Evolutionary conservation across 2,888 invertebrate genomes (phyloP).

Genomic region (Nebria salina): DNA sequence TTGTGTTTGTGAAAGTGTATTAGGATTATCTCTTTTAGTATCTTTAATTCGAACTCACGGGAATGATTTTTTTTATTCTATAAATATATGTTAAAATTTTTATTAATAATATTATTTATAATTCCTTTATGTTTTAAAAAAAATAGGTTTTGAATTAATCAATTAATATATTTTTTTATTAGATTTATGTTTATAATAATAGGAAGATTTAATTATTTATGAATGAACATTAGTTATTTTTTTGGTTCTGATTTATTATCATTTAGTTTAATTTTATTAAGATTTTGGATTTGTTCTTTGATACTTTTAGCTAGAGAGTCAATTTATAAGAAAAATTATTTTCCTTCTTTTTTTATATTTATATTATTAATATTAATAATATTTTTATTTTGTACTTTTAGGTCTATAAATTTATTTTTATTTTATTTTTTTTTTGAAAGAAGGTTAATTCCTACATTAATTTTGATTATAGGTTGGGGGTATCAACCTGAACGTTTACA

Average conservation of each 20-base stretch:
- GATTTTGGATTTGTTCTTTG: constrained; percentile 67
- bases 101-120: constrained; percentile 63
- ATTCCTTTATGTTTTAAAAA: constrained; percentile 64
- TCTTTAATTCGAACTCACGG: constrained; percentile 70
- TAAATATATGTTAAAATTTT: constrained; percentile 69
- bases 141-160: constrained; percentile 59
- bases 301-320: constrained; percentile 68
- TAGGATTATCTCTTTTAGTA: constrained; percentile 72
- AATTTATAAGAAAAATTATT: constrained; percentile 64
- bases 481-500: constrained; percentile 75
- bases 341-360: constrained; percentile 65
- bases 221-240: constrained; percentile 61
- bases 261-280: constrained; percentile 67
- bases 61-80: constrained; percentile 70
- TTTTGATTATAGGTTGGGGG: constrained; percentile 75
- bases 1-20: constrained; percentile 72
- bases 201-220: constrained; percentile 58
- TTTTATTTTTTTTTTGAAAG: constrained; percentile 79
- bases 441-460: constrained; percentile 73
- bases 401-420: constrained; percentile 67
- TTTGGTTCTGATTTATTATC: constrained; percentile 65
- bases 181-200: constrained; percentile 64
- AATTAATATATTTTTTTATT: constrained; percentile 61
- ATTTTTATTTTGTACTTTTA: constrained; percentile 69
- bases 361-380: constrained; percentile 66